A percentile compares a stretch with the other conserved stretches of the same genome.
These are phyloP conservation scores for Sipunculus nudus DNA, from an alignment of 2,888 invertebrate genomes.

Conservation along the genomic window DNA sequence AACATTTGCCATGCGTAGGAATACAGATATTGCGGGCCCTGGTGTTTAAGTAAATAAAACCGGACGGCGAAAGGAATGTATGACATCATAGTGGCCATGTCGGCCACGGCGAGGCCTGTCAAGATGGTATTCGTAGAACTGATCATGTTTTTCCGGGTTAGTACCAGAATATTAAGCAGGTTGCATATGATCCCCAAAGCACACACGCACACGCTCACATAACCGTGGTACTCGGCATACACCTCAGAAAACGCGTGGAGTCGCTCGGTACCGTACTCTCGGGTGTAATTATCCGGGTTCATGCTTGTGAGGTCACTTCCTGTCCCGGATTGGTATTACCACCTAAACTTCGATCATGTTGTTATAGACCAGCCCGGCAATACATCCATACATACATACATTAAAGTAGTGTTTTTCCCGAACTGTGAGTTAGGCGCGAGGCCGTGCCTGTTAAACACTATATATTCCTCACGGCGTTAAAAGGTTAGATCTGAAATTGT, in stretches of 20 bases:
- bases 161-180: conserved; percentile 89
- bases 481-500: too few relatives aligned
- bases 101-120: conserved; percentile 84
- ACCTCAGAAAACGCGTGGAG: conserved; percentile 44
- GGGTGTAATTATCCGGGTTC: neutral
- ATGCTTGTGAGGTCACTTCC: too few relatives aligned
- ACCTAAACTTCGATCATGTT: too few relatives aligned
- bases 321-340: too few relatives aligned
- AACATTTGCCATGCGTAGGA: conserved; percentile 65
- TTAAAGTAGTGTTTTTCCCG: too few relatives aligned
- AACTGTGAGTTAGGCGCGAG: too few relatives aligned
- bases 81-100: conserved; percentile 86
- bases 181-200: conserved; percentile 90
- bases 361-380: too few relatives aligned
- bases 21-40: conserved; percentile 51
- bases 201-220: conserved; percentile 86
- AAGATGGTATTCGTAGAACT: conserved; percentile 91
- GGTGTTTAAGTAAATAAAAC: conserved; percentile 57
- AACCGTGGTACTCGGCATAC: conserved; percentile 76
- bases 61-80: conserved; percentile 90
- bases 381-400: too few relatives aligned
- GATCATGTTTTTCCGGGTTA: conserved; percentile 82
- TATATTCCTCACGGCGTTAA: too few relatives aligned
- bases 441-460: too few relatives aligned
- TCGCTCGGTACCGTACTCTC: conserved; percentile 3